Evolutionary conservation across 2,113 vertebrate genomes (phyloP).

Genomic region (Chamaetylas fuelleborni): DNA sequence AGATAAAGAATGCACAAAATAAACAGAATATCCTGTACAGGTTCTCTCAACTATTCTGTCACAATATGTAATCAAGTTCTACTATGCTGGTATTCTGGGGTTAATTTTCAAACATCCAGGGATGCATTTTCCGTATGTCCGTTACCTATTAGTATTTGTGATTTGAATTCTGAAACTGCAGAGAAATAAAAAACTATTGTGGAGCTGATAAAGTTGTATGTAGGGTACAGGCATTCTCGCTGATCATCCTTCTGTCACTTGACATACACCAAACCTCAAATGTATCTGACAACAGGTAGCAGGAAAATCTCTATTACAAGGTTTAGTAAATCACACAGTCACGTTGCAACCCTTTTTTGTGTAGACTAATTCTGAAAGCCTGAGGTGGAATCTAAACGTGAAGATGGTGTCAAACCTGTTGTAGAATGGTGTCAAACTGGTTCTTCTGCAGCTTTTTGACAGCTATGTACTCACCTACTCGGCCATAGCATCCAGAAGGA

Average conservation of each 20-base stretch:
- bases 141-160: neutral
- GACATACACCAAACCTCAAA: neutral
- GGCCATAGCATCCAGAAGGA: conserved; percentile 89
- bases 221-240: neutral
- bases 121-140: neutral
- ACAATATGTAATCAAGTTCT: neutral
- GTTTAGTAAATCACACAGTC: neutral
- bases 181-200: neutral
- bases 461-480: conserved; percentile 87
- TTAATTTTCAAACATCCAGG: neutral
- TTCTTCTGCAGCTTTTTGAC: neutral
- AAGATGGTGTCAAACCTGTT: neutral
- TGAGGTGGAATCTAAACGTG: neutral
- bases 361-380: neutral
- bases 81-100: neutral
- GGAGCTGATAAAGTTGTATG: neutral
- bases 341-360: rapidly evolving
- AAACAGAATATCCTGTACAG: neutral
- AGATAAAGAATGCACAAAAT: neutral
- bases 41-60: neutral
- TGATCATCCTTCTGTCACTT: neutral
- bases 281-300: neutral
- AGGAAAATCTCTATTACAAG: neutral
- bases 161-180: neutral
- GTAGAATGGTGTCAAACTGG: neutral